Percentiles rank a stretch among this genome's conserved stretches.
These are phyloP conservation scores for Climacteris rufus DNA, from an alignment of 2,113 vertebrate species.

Conservation along the genomic window DNA sequence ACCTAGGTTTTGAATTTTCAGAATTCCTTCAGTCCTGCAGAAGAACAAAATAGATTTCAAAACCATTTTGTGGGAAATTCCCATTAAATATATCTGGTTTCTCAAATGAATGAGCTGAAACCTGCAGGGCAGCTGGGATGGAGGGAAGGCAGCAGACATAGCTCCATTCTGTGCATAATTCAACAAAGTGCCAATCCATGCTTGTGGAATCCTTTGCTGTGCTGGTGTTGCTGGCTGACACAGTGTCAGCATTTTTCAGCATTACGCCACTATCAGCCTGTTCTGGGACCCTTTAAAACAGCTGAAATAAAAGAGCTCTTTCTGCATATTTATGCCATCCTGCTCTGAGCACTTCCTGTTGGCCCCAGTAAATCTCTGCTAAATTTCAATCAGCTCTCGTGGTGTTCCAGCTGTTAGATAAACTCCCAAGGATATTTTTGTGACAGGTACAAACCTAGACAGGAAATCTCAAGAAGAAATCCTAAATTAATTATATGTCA, in stretches of 20 bases:
- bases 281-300: not conserved
- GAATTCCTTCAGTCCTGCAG: not conserved
- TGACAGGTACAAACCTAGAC: slow-evolving; percentile 75
- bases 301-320: slow-evolving; percentile 5
- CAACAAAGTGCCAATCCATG: not conserved
- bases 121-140: not conserved
- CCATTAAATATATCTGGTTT: not conserved
- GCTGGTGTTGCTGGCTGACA: slow-evolving; percentile 5
- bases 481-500: slow-evolving; percentile 78
- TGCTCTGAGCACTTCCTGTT: slow-evolving; percentile 58
- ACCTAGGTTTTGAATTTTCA: slow-evolving; percentile 2
- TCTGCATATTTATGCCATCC: slow-evolving; percentile 61
- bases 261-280: slow-evolving; percentile 4
- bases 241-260: slow-evolving; percentile 10
- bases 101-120: not conserved
- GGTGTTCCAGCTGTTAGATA: slow-evolving; percentile 71
- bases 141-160: not conserved
- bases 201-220: not conserved
- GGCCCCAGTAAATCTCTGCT: slow-evolving; percentile 45
- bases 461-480: slow-evolving; percentile 74
- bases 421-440: slow-evolving; percentile 74
- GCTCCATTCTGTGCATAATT: not conserved
- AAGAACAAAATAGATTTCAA: not conserved
- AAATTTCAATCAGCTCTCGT: slow-evolving; percentile 1
- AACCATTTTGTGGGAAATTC: not conserved